A percentile compares a stretch with the other conserved stretches of the same genome.
Conservation (phyloP, 1,140 invertebrate genomes). For the Drosophila equinoxialis region DNA sequence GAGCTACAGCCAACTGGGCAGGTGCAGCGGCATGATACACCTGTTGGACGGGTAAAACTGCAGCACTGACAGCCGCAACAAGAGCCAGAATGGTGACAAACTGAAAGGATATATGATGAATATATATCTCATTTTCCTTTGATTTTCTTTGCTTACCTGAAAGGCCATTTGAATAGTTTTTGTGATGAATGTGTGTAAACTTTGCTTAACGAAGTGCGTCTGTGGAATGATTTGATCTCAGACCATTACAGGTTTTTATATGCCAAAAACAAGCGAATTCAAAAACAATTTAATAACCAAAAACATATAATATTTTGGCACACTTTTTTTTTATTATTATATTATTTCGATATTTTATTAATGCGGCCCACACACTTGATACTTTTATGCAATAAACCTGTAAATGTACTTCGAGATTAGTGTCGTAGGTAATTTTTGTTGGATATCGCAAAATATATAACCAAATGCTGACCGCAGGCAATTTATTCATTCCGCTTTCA, state of each 20-base stretch:
- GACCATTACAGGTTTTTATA: slow-evolving; percentile 61
- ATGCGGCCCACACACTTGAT: slow-evolving; percentile 36
- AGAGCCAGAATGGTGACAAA: slow-evolving; percentile 67
- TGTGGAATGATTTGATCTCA: slow-evolving; percentile 71
- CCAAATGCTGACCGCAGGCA: slow-evolving; percentile 40
- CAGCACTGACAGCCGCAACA: slow-evolving; percentile 63
- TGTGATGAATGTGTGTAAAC: slow-evolving; percentile 45
- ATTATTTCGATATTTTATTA: slow-evolving; percentile 48
- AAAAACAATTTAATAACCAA: slow-evolving; percentile 53
- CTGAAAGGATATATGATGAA: slow-evolving; percentile 23
- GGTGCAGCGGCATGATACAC: slow-evolving; percentile 53
- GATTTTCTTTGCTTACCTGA: slow-evolving; percentile 45
- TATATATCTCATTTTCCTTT: not conserved
- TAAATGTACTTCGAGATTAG: slow-evolving; percentile 67
- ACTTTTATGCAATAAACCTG: slow-evolving; percentile 68
- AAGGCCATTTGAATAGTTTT: slow-evolving; percentile 69
- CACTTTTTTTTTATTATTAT: slow-evolving; percentile 54
- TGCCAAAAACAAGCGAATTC: slow-evolving; percentile 43
- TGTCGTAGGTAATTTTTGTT: slow-evolving; percentile 58
- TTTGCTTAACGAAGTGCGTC: slow-evolving; percentile 52
- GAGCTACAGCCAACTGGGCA: slow-evolving; percentile 61
- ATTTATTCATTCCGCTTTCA: slow-evolving; percentile 62
- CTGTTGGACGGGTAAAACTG: slow-evolving; percentile 62
- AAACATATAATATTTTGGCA: slow-evolving; percentile 58
- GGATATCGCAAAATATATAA: slow-evolving; percentile 16